Evolutionary conservation across 2,113 vertebrate species (phyloP).

Genomic region (Maccullochella peelii): DNA sequence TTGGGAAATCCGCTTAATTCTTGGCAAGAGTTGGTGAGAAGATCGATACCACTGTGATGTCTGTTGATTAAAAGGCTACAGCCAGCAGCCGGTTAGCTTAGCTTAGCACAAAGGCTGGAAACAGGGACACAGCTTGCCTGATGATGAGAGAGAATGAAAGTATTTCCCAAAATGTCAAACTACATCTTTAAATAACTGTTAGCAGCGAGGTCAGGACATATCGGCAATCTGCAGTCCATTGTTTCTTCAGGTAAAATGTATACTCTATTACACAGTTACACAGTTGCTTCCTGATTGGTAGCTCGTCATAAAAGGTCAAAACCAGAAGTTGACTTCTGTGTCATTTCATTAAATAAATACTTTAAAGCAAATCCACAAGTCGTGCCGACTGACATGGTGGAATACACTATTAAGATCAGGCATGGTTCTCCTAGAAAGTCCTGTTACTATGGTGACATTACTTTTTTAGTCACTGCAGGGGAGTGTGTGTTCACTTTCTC

Average conservation of each 20-base stretch:
- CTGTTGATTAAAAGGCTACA: neutral
- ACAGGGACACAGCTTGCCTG: neutral
- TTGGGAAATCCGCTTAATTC: no score
- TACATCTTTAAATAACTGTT: no score
- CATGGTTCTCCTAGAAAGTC: neutral
- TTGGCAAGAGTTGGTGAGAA: no score
- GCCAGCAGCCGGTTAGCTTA: neutral
- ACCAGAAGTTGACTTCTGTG: neutral
- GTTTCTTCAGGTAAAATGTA: neutral
- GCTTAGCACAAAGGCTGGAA: neutral
- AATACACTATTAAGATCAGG: conserved; percentile 7
- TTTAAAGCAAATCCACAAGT: conserved; percentile 6
- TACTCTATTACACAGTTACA: neutral
- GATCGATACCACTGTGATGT: no score
- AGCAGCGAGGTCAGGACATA: no score
- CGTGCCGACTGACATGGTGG: neutral
- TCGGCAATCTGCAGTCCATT: neutral
- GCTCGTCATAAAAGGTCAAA: neutral
- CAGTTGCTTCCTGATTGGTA: neutral
- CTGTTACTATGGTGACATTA: conserved; percentile 61
- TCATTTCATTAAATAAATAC: neutral
- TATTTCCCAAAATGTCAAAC: neutral
- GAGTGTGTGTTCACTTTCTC: conserved; percentile 17
- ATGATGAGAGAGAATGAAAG: neutral
- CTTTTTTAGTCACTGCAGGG: conserved; percentile 36